These are phyloP conservation scores for Nematolebias whitei DNA, from an alignment of 2,113 vertebrate species.

Conservation along the genomic window DNA sequence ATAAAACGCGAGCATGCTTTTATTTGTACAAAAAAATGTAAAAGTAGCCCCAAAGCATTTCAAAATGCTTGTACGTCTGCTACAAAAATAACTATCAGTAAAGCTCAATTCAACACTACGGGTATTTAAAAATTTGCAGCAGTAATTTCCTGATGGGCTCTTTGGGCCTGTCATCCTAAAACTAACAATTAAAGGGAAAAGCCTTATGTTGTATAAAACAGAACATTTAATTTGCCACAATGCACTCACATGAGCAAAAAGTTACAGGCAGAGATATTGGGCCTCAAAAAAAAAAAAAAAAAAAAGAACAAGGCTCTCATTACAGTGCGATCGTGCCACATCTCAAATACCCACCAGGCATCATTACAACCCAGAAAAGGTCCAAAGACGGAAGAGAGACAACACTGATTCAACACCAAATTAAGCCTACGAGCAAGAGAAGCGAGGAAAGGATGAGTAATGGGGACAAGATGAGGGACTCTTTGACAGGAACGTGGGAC, in stretches of 20 bases:
- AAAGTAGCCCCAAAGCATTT: conserved; percentile 24
- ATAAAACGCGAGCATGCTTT: conserved; percentile 45
- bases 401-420: conserved; percentile 70
- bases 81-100: conserved; percentile 13
- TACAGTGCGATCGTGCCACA: conserved; percentile 59
- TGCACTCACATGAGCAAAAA: conserved; percentile 28
- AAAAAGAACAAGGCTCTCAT: conserved; percentile 63
- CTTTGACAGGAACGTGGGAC: conserved; percentile 36
- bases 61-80: conserved; percentile 4
- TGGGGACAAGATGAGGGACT: conserved; percentile 43
- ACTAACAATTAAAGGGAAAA: conserved; percentile 9
- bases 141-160: conserved; percentile 28
- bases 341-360: conserved; percentile 74
- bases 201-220: conserved; percentile 40
- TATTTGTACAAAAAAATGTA: conserved; percentile 42
- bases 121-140: conserved; percentile 19
- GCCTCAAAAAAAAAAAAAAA: conserved; percentile 38
- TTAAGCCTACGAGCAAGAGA: conserved; percentile 64
- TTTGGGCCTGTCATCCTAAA: neutral
- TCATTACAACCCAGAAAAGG: conserved; percentile 70
- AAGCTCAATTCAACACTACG: conserved; percentile 14
- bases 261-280: conserved; percentile 31
- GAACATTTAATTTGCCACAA: conserved; percentile 25
- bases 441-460: conserved; percentile 37
- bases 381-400: conserved; percentile 67